These are phyloP conservation scores for Aphrophora alni DNA, from an alignment of 2,888 invertebrate genomes.

Conservation along the genomic window DNA sequence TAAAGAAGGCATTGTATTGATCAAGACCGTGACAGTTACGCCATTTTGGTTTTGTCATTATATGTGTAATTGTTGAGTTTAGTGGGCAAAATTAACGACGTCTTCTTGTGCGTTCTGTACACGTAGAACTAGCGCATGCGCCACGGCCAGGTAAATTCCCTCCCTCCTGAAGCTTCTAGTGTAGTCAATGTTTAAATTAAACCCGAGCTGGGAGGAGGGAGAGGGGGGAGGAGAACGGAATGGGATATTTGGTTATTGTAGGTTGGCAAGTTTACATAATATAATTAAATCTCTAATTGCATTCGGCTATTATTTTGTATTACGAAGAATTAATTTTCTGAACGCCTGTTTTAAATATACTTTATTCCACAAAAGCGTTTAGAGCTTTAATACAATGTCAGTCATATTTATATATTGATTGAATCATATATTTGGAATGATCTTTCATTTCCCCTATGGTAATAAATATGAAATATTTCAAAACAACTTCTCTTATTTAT, in stretches of 20 bases:
- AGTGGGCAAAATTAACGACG: background rate
- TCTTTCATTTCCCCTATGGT: too few species aligned
- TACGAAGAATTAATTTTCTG: too few species aligned
- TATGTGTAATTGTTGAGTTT: slow-evolving; percentile 2
- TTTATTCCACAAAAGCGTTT: too few species aligned
- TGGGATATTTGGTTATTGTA: background rate
- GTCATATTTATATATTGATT: too few species aligned
- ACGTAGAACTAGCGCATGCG: background rate
- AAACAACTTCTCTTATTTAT: too few species aligned
- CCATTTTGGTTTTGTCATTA: slow-evolving; percentile 3
- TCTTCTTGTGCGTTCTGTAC: background rate
- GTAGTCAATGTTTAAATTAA: background rate
- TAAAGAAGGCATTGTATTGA: background rate
- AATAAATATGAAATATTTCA: too few species aligned
- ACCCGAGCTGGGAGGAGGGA: background rate
- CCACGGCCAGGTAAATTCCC: background rate
- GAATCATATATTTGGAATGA: too few species aligned
- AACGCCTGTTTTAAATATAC: too few species aligned
- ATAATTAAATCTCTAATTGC: background rate
- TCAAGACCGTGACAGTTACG: background rate
- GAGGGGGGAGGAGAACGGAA: background rate
- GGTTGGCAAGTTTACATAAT: background rate
- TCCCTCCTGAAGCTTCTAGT: background rate
- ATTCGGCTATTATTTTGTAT: background rate
- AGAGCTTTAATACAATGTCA: too few species aligned